Conservation (phyloP, 2,113 vertebrate species). For the Todiramphus chloris region DNA sequence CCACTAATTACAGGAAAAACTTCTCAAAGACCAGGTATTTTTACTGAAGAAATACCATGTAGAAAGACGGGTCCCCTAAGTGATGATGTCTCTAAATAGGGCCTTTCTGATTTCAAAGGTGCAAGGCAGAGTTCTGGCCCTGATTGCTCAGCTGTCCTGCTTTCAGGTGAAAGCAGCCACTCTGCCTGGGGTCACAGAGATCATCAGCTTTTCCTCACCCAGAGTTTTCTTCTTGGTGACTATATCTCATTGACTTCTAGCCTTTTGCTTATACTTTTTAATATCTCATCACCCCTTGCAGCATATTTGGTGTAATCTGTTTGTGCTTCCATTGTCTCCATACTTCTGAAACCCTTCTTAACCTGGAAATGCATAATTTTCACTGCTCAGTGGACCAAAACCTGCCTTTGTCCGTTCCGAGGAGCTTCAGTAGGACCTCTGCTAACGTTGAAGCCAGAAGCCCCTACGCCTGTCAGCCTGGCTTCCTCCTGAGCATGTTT, state of each 20-base stretch:
- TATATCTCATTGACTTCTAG: background rate
- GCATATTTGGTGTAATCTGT: background rate
- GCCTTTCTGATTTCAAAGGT: background rate
- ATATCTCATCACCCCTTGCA: background rate
- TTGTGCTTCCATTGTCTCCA: background rate
- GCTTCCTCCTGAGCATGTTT: background rate
- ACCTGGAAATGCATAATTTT: background rate
- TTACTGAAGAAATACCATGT: background rate
- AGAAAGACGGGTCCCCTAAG: background rate
- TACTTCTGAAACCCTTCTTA: background rate
- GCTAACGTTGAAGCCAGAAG: background rate
- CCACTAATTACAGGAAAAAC: background rate
- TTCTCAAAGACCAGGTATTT: background rate
- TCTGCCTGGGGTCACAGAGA: background rate
- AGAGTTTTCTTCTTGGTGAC: background rate
- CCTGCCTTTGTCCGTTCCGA: background rate
- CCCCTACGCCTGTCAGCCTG: background rate
- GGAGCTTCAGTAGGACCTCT: background rate
- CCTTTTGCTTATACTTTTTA: background rate
- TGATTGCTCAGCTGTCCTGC: background rate
- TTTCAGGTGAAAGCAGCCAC: background rate
- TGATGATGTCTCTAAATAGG: background rate
- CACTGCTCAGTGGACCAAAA: background rate
- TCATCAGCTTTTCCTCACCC: background rate
- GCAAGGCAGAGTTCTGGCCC: background rate